Evolutionary conservation across 2,113 vertebrate genomes (phyloP).

Genomic region (Sterna hirundo): DNA sequence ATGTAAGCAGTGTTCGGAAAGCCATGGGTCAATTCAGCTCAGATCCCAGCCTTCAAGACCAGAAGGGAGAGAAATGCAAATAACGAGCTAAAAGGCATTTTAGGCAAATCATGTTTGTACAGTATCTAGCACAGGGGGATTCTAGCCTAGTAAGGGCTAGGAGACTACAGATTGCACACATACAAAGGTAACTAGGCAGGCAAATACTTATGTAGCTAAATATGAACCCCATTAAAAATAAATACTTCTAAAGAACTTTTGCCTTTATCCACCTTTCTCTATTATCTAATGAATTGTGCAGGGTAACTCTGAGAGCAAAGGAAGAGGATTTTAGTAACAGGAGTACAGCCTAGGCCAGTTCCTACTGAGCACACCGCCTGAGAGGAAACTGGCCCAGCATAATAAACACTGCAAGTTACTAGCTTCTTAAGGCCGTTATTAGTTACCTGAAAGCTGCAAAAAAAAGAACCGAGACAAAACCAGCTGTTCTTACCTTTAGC

Average conservation of each 20-base stretch:
- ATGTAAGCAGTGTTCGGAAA: neutral
- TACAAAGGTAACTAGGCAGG: neutral
- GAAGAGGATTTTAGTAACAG: neutral
- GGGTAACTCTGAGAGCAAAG: neutral
- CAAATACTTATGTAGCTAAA: neutral
- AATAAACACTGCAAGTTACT: neutral
- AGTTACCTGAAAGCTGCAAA: neutral
- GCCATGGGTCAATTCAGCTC: neutral
- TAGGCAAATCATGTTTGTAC: neutral
- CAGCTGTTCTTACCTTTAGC: conserved; percentile 79
- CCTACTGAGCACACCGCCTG: neutral
- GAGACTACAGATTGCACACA: neutral
- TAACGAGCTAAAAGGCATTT: neutral
- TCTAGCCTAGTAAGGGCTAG: neutral
- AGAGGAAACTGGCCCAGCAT: neutral
- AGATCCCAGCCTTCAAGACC: neutral
- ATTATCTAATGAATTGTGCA: neutral
- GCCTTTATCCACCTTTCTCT: neutral
- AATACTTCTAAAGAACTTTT: neutral
- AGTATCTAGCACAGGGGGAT: neutral
- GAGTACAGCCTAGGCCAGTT: neutral
- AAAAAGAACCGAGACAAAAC: neutral
- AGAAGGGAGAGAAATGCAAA: conserved; percentile 12
- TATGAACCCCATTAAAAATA: neutral
- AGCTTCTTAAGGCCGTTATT: neutral